A percentile compares a stretch with the other conserved stretches of the same genome.
These are phyloP conservation scores for Fragum fragum DNA, from an alignment of 2,888 invertebrate genomes.

Conservation along the genomic window DNA sequence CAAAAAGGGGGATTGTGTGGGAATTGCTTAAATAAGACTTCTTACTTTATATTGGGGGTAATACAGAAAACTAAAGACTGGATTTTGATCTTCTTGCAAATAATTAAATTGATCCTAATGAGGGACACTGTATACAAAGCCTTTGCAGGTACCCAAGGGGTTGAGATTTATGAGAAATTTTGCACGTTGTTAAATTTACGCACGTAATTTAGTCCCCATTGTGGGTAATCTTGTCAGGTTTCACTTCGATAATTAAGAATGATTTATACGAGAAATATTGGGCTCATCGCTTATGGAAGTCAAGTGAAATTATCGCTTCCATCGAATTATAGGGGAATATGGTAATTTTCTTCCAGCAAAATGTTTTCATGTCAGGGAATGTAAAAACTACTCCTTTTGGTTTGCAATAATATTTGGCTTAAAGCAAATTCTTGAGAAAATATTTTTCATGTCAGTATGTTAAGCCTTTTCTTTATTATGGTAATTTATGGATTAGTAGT, in stretches of 20 bases:
- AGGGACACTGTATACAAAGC: not conserved
- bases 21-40: no score
- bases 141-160: not conserved
- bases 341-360: conserved; percentile 13
- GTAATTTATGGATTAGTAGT: not conserved
- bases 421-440: not conserved
- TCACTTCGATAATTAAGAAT: conserved; percentile 27
- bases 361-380: conserved; percentile 27
- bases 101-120: not conserved
- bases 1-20: no score
- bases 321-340: conserved; percentile 18
- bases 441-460: not conserved
- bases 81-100: no score
- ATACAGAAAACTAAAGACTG: no score
- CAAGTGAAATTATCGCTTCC: conserved; percentile 25
- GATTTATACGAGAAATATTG: conserved; percentile 21
- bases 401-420: not conserved
- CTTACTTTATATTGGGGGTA: no score
- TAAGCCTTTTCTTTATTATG: not conserved
- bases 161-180: not conserved
- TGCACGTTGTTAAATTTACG: conserved; percentile 6
- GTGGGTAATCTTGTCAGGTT: conserved; percentile 17
- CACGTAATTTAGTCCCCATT: conserved; percentile 6
- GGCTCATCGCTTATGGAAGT: conserved; percentile 24
- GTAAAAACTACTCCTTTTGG: not conserved